A percentile compares a stretch with the other conserved stretches of the same genome.
phyloP scores from a whole-genome alignment of 1,140 invertebrate genomes.

The Hypsibius dujardini region DNA sequence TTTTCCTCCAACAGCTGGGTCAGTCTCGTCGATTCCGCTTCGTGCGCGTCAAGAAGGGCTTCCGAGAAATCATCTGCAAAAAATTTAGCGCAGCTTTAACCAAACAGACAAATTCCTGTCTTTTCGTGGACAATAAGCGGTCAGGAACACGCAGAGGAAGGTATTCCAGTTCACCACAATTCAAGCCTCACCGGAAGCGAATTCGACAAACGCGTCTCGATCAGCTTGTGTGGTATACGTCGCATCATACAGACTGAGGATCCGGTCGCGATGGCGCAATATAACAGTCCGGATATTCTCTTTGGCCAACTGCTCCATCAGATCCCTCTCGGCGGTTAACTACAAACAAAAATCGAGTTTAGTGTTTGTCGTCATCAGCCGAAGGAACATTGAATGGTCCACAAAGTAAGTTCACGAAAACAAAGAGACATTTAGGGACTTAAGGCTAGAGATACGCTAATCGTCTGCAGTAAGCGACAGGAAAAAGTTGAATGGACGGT shows the following conservation, averaged over 20 bases:
- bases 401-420: no score
- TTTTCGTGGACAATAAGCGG: no score
- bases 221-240: not conserved
- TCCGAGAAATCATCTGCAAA: slow-evolving; percentile 10
- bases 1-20: not conserved
- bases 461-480: no score
- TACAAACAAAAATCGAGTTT: no score
- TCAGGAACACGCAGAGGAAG: no score
- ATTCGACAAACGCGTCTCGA: not conserved
- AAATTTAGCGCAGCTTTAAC: no score
- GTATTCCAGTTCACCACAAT: not conserved
- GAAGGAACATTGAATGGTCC: no score
- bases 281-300: not conserved
- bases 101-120: no score
- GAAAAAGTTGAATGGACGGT: no score
- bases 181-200: not conserved
- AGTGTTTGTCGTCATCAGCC: no score
- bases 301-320: not conserved
- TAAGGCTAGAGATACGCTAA: no score
- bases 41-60: not conserved
- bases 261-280: not conserved
- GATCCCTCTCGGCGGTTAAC: not conserved
- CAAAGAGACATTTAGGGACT: no score
- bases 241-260: not conserved
- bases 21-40: not conserved